A percentile compares a stretch with the other conserved stretches of the same genome.
Evolutionary conservation across 2,888 invertebrate species (phyloP).

Genomic region (Lumbricus terrestris): DNA sequence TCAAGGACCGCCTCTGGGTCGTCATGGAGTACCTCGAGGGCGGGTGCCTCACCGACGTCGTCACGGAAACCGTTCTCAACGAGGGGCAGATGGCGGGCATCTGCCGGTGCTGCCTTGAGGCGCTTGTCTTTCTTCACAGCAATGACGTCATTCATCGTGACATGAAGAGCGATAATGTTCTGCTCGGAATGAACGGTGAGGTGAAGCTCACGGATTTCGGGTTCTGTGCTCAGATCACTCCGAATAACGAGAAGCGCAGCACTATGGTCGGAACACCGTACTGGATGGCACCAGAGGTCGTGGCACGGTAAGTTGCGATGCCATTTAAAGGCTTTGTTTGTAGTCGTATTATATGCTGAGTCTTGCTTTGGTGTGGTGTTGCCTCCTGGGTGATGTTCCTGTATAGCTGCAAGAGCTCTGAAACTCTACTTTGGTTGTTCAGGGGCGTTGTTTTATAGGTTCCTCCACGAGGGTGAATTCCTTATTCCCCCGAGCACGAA

Average conservation of each 20-base stretch:
- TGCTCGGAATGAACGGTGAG: slow-evolving; percentile 93
- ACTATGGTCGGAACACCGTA: slow-evolving; percentile 97
- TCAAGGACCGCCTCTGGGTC: slow-evolving; percentile 75
- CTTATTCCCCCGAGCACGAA: too few relatives aligned
- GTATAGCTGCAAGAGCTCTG: too few relatives aligned
- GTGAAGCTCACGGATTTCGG: slow-evolving; percentile 99
- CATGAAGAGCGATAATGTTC: slow-evolving; percentile 85
- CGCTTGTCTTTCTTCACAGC: slow-evolving; percentile 91
- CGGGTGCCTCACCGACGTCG: slow-evolving; percentile 97
- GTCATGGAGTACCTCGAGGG: slow-evolving; percentile 99
- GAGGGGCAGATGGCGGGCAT: slow-evolving; percentile 99
- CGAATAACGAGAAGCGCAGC: slow-evolving; percentile 96
- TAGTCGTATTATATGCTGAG: not conserved
- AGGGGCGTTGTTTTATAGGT: too few relatives aligned
- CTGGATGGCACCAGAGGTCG: slow-evolving; percentile 63
- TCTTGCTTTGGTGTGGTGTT: too few relatives aligned
- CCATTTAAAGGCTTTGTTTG: not conserved
- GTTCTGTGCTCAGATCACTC: slow-evolving; percentile 98
- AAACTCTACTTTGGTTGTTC: too few relatives aligned
- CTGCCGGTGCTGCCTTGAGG: slow-evolving; percentile 79
- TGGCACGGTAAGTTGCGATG: slow-evolving; percentile 52
- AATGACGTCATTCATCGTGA: slow-evolving; percentile 55
- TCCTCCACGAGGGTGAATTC: too few relatives aligned
- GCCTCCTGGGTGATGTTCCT: too few relatives aligned
- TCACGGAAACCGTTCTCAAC: slow-evolving; percentile 99